These are phyloP conservation scores for Macrotrachela quadricornifera DNA, from an alignment of 1,140 invertebrate genomes.

Conservation along the genomic window DNA sequence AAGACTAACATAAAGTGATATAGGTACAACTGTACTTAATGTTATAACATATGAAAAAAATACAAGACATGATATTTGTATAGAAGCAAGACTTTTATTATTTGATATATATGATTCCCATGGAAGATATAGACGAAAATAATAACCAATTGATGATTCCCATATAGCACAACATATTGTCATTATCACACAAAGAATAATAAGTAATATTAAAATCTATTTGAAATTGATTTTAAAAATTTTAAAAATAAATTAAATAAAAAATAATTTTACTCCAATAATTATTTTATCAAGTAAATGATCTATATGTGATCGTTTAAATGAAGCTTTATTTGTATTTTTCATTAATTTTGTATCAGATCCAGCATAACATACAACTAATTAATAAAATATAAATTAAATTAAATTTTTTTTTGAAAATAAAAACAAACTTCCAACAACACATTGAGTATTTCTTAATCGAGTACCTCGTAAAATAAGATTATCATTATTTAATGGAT, in stretches of 20 bases:
- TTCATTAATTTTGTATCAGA: slow-evolving; percentile 99
- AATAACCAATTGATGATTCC: slow-evolving; percentile 50
- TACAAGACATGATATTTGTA: slow-evolving; percentile 71
- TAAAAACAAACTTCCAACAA: not conserved
- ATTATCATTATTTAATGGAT: slow-evolving; percentile 75
- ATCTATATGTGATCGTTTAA: slow-evolving; percentile 95
- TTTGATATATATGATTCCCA: slow-evolving; percentile 76
- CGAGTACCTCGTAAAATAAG: slow-evolving; percentile 66
- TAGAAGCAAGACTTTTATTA: slow-evolving; percentile 9
- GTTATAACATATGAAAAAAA: slow-evolving; percentile 69
- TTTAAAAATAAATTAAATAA: too few relatives aligned
- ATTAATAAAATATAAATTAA: too few relatives aligned
- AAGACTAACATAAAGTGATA: slow-evolving; percentile 84
- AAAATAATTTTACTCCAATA: slow-evolving; percentile 41
- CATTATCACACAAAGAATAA: slow-evolving; percentile 89
- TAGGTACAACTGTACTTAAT: slow-evolving; percentile 96
- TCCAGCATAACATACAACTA: slow-evolving; percentile 50
- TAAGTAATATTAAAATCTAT: slow-evolving; percentile 82
- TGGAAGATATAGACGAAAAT: slow-evolving; percentile 74
- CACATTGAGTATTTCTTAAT: slow-evolving; percentile 3
- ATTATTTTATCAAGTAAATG: slow-evolving; percentile 89
- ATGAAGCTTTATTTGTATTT: slow-evolving; percentile 95
- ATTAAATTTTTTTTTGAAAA: too few relatives aligned
- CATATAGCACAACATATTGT: slow-evolving; percentile 87
- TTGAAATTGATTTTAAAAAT: too few relatives aligned